Conservation (phyloP, 2,797 vertebrate genomes). For the Philypnodon macrostomus region DNA sequence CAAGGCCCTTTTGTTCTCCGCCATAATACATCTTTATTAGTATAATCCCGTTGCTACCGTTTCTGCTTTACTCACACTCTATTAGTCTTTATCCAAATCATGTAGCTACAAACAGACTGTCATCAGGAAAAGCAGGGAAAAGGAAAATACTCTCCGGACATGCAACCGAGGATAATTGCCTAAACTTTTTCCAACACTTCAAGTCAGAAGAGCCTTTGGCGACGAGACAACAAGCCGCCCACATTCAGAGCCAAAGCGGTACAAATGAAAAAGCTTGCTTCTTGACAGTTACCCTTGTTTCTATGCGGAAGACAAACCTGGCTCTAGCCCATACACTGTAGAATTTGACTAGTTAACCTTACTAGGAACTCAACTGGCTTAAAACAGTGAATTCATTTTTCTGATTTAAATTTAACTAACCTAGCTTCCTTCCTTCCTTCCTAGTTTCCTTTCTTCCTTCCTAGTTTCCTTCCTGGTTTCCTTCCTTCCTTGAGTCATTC, state of each 20-base stretch:
- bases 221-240: constrained; percentile 61
- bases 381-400: too few relatives aligned
- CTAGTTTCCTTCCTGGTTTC: too few relatives aligned
- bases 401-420: too few relatives aligned
- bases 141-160: constrained; percentile 62
- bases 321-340: constrained; percentile 31
- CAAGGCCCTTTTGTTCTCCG: constrained; percentile 66
- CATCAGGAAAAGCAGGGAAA: constrained; percentile 64
- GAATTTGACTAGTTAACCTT: too few relatives aligned
- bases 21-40: constrained; percentile 78
- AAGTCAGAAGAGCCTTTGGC: constrained; percentile 64
- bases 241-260: too few relatives aligned
- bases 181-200: constrained; percentile 56
- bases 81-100: constrained; percentile 79
- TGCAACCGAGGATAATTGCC: constrained; percentile 62
- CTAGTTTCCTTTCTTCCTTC: too few relatives aligned
- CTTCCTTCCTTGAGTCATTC: too few relatives aligned
- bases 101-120: constrained; percentile 69
- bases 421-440: too few relatives aligned
- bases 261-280: constrained; percentile 65
- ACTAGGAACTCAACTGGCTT: too few relatives aligned
- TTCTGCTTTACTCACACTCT: constrained; percentile 68
- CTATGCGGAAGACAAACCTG: constrained; percentile 49
- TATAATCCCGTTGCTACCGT: constrained; percentile 64
- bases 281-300: constrained; percentile 64